Evolutionary conservation across 2,113 vertebrate genomes (phyloP).

Genomic region (Bothrops jararaca): DNA sequence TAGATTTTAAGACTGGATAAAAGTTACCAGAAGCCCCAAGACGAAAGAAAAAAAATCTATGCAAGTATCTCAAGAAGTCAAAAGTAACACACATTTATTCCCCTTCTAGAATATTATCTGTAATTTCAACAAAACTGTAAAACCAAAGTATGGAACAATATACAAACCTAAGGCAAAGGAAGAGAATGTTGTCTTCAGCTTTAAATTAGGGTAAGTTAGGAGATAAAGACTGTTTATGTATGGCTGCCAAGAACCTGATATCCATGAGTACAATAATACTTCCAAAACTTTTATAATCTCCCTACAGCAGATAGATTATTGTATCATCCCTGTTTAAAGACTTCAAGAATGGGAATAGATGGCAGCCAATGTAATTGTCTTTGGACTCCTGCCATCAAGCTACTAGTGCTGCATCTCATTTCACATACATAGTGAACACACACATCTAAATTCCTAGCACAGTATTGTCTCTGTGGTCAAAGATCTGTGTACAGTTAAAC

Average conservation of each 20-base stretch:
- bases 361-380: background rate
- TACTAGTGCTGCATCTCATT: background rate
- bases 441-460: background rate
- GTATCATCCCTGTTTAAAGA: background rate
- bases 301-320: conserved; percentile 5
- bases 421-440: background rate
- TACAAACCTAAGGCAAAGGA: conserved; percentile 36
- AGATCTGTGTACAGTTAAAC: background rate
- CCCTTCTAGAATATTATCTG: conserved; percentile 69
- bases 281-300: background rate
- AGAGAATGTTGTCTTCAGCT: conserved; percentile 24
- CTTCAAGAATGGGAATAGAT: background rate
- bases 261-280: background rate
- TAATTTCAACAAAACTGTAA: conserved; percentile 60
- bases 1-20: conserved; percentile 66
- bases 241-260: background rate
- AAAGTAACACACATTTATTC: conserved; percentile 64
- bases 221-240: background rate
- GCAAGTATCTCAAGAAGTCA: conserved; percentile 64
- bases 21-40: conserved; percentile 61
- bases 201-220: conserved; percentile 38
- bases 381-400: background rate
- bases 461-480: background rate
- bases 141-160: conserved; percentile 45
- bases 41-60: conserved; percentile 63